Evolutionary conservation across 1,140 invertebrate genomes (phyloP).

Genomic region (Lucilia sericata): DNA sequence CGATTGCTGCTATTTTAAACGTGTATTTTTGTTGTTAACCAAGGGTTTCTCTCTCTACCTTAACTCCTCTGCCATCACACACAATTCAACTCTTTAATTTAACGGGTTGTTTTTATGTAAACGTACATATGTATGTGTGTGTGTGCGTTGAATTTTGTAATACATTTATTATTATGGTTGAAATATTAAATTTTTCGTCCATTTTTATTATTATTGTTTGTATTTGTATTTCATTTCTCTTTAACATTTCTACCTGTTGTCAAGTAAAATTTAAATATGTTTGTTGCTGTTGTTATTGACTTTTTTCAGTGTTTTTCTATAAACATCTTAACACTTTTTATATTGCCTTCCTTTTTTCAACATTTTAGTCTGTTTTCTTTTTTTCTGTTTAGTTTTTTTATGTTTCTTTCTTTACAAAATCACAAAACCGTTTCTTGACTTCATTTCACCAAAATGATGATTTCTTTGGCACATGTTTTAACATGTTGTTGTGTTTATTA

Average conservation of each 20-base stretch:
- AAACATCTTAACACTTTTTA: not conserved
- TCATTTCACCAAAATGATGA: constrained; percentile 18
- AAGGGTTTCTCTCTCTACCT: too few relatives aligned
- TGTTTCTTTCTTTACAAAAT: not conserved
- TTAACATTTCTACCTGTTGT: not conserved
- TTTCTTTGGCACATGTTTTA: not conserved
- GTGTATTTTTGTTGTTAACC: too few relatives aligned
- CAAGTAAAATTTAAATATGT: not conserved
- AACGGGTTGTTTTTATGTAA: too few relatives aligned
- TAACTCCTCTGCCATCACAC: too few relatives aligned
- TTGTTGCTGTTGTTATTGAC: not conserved
- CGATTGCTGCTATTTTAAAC: too few relatives aligned
- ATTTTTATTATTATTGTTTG: too few relatives aligned
- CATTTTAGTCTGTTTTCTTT: not conserved
- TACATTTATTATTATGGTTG: too few relatives aligned
- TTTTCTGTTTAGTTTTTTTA: too few relatives aligned
- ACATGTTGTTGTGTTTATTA: not conserved
- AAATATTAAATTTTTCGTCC: too few relatives aligned
- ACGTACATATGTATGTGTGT: too few relatives aligned
- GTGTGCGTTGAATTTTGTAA: too few relatives aligned
- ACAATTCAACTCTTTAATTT: too few relatives aligned
- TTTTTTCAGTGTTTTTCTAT: not conserved
- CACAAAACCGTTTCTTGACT: constrained; percentile 31
- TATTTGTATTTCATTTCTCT: not conserved
- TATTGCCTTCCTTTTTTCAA: constrained; percentile 4